Percentiles rank a stretch among this genome's conserved stretches.
phyloP scores from a whole-genome alignment of 2,888 invertebrate genomes.

The Timandra comae region DNA sequence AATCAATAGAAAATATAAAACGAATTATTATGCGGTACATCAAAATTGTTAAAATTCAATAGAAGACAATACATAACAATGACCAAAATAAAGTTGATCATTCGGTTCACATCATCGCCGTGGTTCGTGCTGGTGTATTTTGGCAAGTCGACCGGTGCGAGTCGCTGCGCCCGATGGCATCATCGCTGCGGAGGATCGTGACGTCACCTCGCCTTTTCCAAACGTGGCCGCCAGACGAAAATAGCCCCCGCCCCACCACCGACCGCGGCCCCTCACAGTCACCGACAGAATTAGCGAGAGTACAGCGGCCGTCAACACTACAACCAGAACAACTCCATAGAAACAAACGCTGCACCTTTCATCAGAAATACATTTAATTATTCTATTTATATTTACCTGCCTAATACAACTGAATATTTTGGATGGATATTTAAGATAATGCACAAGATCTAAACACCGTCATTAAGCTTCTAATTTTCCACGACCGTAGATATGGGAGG shows the following conservation, averaged over 20 bases:
- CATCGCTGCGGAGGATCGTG: constrained; percentile 72
- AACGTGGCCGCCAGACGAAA: constrained; percentile 77
- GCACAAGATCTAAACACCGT: too few relatives aligned
- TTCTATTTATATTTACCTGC: too few relatives aligned
- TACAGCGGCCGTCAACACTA: constrained; percentile 35
- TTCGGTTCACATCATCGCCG: constrained; percentile 36
- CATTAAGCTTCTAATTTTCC: too few relatives aligned
- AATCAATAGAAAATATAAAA: too few relatives aligned
- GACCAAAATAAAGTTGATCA: constrained; percentile 68
- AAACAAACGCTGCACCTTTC: too few relatives aligned
- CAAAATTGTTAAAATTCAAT: background rate
- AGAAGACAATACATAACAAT: constrained; percentile 43
- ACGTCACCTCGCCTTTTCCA: constrained; percentile 75
- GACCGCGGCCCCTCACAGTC: constrained; percentile 58
- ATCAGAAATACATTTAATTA: too few relatives aligned
- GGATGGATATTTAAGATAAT: too few relatives aligned
- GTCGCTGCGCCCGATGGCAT: constrained; percentile 71
- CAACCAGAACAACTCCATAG: constrained; percentile 29
- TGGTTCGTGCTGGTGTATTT: constrained; percentile 64
- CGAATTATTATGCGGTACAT: too few relatives aligned
- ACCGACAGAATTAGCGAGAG: constrained; percentile 69
- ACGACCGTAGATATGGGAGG: too few relatives aligned
- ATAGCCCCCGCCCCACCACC: constrained; percentile 69
- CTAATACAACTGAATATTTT: too few relatives aligned
- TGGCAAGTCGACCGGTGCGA: constrained; percentile 68